These are phyloP conservation scores for Misgurnus anguillicaudatus DNA, from an alignment of 2,113 vertebrate genomes.

Conservation along the genomic window DNA sequence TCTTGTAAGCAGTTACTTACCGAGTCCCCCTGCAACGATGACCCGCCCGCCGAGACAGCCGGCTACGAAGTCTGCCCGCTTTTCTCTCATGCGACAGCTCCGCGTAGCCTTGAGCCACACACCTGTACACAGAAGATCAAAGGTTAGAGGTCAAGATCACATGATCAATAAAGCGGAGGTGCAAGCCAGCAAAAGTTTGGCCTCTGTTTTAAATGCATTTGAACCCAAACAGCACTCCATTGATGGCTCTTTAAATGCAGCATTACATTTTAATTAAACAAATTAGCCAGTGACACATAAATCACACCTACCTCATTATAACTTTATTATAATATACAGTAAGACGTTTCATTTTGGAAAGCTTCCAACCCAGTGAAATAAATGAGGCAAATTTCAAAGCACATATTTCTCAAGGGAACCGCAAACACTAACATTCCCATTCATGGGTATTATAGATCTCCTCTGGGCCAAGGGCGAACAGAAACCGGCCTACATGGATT, in stretches of 20 bases:
- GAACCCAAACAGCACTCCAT: no score
- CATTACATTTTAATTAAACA: no score
- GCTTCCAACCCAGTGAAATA: no score
- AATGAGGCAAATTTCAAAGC: neutral
- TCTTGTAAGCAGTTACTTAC: constrained; percentile 70
- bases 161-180: neutral
- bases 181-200: no score
- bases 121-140: constrained; percentile 67
- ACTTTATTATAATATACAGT: no score
- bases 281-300: no score
- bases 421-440: neutral
- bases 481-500: neutral
- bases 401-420: neutral
- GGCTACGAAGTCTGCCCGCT: constrained; percentile 92
- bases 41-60: constrained; percentile 88
- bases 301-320: no score
- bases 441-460: neutral
- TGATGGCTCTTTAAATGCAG: no score
- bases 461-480: neutral
- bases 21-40: constrained; percentile 87
- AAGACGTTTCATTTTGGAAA: no score
- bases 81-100: constrained; percentile 90
- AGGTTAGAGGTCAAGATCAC: neutral
- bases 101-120: constrained; percentile 88
- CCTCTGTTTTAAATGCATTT: no score